Percentiles rank a stretch among this genome's conserved stretches.
These are phyloP conservation scores for Chrysolina oricalcia DNA, from an alignment of 2,888 invertebrate species.

Conservation along the genomic window DNA sequence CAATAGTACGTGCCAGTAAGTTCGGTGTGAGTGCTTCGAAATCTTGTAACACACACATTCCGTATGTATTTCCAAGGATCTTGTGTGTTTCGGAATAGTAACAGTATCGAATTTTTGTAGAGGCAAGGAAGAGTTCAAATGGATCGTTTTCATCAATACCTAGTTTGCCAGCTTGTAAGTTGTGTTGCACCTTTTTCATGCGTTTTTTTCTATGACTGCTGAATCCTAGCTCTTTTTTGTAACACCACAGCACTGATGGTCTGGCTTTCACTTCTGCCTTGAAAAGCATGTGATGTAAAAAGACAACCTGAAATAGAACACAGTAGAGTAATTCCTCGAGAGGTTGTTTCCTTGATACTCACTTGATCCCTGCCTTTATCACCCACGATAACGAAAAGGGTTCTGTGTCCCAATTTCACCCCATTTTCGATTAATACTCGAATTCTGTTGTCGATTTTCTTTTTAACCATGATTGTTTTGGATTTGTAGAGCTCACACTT, in stretches of 20 bases:
- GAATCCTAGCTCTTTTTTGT: constrained; percentile 85
- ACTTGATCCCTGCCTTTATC: constrained; percentile 98
- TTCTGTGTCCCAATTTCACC: constrained; percentile 90
- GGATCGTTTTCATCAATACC: constrained; percentile 96
- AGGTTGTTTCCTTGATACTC: constrained; percentile 53
- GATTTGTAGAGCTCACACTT: neutral
- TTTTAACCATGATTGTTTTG: constrained; percentile 81
- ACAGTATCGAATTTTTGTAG: constrained; percentile 96
- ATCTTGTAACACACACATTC: constrained; percentile 88
- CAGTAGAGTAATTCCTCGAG: constrained; percentile 12
- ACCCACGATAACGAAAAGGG: constrained; percentile 95
- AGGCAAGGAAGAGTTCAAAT: constrained; percentile 95
- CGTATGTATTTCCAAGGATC: constrained; percentile 96
- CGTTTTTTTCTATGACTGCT: constrained; percentile 92
- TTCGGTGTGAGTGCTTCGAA: constrained; percentile 97
- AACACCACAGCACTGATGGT: constrained; percentile 98
- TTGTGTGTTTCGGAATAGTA: constrained; percentile 99
- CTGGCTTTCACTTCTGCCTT: constrained; percentile 95
- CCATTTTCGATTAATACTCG: constrained; percentile 98
- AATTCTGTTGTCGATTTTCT: constrained; percentile 97
- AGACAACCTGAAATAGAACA: constrained; percentile 82
- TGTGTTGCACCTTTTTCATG: constrained; percentile 86
- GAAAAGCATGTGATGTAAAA: constrained; percentile 97
- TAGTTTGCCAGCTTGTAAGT: constrained; percentile 90
- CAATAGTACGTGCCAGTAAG: constrained; percentile 94